A percentile compares a stretch with the other conserved stretches of the same genome.
These are phyloP conservation scores for Drosophila maculinotata DNA, from an alignment of 2,888 invertebrate genomes.

Conservation along the genomic window DNA sequence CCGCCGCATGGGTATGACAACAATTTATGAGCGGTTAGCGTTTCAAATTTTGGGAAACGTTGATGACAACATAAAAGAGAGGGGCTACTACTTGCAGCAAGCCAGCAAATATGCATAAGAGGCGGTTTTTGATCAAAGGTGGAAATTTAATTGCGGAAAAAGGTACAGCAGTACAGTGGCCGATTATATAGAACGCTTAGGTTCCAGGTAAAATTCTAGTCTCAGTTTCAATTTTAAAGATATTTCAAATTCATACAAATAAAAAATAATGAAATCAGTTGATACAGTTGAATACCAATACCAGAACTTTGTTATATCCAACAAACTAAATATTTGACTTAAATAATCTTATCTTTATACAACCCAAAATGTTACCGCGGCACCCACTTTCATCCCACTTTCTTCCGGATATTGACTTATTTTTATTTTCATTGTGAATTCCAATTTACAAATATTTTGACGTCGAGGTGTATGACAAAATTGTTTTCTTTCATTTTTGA, in stretches of 20 bases:
- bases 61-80: conserved; percentile 47
- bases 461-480: neutral
- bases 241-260: too few relatives aligned
- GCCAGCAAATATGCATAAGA: conserved; percentile 2
- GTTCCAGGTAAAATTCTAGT: too few relatives aligned
- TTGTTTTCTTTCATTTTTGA: neutral
- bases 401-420: conserved; percentile 20
- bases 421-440: conserved; percentile 1
- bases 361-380: neutral
- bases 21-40: conserved; percentile 71
- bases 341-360: conserved; percentile 5
- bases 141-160: neutral
- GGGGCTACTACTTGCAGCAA: conserved; percentile 25
- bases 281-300: conserved; percentile 1
- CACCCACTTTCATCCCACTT: conserved; percentile 1
- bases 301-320: neutral
- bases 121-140: conserved; percentile 15
- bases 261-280: neutral
- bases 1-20: conserved; percentile 45
- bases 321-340: conserved; percentile 13
- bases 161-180: neutral
- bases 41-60: conserved; percentile 52
- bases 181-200: neutral
- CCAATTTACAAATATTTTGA: conserved; percentile 6
- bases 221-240: too few relatives aligned